Evolutionary conservation across 2,113 vertebrate genomes (phyloP).

Genomic region (Muntiacus muntjak): DNA sequence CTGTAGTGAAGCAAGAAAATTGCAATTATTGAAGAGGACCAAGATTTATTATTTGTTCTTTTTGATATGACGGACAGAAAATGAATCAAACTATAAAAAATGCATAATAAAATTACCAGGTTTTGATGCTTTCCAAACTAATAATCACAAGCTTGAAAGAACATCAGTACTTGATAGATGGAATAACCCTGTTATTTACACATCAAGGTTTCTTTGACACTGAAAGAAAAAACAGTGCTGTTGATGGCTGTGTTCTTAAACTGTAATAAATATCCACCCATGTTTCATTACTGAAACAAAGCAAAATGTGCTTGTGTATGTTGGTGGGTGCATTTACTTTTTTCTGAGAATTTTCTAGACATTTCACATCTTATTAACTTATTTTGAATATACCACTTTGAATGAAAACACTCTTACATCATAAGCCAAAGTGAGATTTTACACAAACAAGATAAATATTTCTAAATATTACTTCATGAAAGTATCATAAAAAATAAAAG

Average conservation of each 20-base stretch:
- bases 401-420: background rate
- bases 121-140: background rate
- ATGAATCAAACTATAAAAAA: background rate
- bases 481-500: background rate
- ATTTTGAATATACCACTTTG: background rate
- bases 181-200: slow-evolving; percentile 27
- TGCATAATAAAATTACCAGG: slow-evolving; percentile 42
- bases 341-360: background rate
- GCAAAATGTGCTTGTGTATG: background rate
- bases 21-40: background rate
- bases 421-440: background rate
- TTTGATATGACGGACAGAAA: background rate
- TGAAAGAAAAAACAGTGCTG: background rate
- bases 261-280: background rate
- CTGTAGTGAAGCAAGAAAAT: background rate
- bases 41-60: background rate
- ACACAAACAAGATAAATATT: slow-evolving; percentile 1
- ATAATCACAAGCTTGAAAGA: slow-evolving; percentile 35
- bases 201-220: slow-evolving; percentile 17
- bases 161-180: background rate
- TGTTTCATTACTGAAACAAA: background rate
- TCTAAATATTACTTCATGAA: slow-evolving; percentile 31
- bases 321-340: background rate
- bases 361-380: background rate
- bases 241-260: background rate